A percentile compares a stretch with the other conserved stretches of the same genome.
These are phyloP conservation scores for Chloroceryle inda DNA, from an alignment of 2,797 vertebrate species.

Conservation along the genomic window DNA sequence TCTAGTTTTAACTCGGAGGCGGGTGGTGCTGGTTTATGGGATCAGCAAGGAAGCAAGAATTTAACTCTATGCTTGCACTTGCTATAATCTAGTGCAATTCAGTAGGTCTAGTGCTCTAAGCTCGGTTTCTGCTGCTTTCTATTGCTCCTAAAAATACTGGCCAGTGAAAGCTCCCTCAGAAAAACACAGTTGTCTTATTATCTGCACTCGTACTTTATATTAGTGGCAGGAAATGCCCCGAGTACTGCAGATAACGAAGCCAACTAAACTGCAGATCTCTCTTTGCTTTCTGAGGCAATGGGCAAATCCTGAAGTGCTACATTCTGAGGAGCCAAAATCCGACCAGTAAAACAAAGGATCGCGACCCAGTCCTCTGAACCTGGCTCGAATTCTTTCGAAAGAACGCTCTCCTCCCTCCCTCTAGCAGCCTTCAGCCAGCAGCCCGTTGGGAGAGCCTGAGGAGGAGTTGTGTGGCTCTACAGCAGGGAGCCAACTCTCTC, in stretches of 20 bases:
- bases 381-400: conserved; percentile 67
- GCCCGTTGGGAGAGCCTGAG: conserved; percentile 78
- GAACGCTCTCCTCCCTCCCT: conserved; percentile 53
- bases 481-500: conserved; percentile 67
- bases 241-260: background rate
- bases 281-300: conserved; percentile 21
- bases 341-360: conserved; percentile 35
- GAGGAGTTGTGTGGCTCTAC: conserved; percentile 76
- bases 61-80: conserved; percentile 58
- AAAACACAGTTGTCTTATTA: background rate
- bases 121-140: conserved; percentile 18
- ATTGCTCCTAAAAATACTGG: background rate
- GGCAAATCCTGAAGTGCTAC: background rate
- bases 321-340: background rate
- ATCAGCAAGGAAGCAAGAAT: conserved; percentile 46
- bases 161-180: background rate
- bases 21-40: conserved; percentile 57
- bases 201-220: background rate
- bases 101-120: background rate
- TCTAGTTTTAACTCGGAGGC: conserved; percentile 7
- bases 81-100: background rate
- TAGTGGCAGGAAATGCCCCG: background rate
- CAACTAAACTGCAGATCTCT: conserved; percentile 20
- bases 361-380: background rate
- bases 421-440: conserved; percentile 66